Conservation (phyloP, 30 jellyfish, hydroid and myxozoan species). For the Sanderia malayensis region DNA sequence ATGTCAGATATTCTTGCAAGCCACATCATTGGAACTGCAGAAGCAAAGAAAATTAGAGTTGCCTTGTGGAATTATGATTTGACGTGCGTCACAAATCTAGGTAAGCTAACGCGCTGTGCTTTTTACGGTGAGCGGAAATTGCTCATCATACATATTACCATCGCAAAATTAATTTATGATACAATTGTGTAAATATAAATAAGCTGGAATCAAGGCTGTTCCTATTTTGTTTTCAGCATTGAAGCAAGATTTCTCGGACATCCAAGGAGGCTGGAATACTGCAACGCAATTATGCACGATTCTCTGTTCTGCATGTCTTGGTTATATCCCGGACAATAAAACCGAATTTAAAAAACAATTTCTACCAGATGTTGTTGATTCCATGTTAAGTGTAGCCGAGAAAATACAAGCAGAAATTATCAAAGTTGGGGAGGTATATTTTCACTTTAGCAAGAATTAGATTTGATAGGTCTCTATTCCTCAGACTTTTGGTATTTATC, state of each 20-base stretch:
- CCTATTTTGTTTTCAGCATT: conserved; percentile 25
- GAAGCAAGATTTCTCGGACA: conserved; percentile 43
- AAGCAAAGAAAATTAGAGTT: conserved; percentile 54
- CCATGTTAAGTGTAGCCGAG: conserved; percentile 42
- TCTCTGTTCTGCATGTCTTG: conserved; percentile 65
- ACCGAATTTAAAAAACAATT: conserved; percentile 50
- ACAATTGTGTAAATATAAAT: too few relatives aligned
- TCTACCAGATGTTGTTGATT: conserved; percentile 58
- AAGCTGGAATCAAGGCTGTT: too few relatives aligned
- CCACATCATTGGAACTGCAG: conserved; percentile 52
- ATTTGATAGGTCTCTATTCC: too few relatives aligned
- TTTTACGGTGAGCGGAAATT: too few relatives aligned
- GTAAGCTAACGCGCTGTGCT: too few relatives aligned
- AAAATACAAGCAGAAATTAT: conserved; percentile 35
- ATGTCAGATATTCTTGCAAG: conserved; percentile 47
- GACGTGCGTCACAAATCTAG: conserved; percentile 44
- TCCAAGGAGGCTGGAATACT: conserved; percentile 50
- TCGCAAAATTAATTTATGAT: too few relatives aligned
- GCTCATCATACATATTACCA: too few relatives aligned
- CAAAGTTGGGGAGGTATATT: conserved; percentile 31
- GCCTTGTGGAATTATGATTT: conserved; percentile 69
- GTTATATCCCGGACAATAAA: conserved; percentile 50
- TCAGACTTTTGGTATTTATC: too few relatives aligned
- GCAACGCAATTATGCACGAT: conserved; percentile 57
- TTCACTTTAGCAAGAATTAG: too few relatives aligned